Evolutionary conservation across 2,113 vertebrate species (phyloP).

Genomic region (Tragelaphus strepsiceros): DNA sequence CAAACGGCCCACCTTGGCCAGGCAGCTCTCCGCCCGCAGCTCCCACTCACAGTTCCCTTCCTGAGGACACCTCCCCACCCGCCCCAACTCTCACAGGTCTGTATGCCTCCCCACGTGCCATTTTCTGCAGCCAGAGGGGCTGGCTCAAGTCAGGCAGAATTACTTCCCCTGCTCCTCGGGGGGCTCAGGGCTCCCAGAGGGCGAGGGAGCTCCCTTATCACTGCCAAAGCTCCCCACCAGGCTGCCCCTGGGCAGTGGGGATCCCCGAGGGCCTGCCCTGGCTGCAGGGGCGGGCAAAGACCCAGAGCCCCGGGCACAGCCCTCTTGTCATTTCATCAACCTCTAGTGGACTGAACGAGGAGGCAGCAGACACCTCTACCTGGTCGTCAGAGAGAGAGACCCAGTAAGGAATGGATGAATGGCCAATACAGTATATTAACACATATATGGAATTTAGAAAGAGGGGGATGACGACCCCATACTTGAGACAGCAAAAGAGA

Average conservation of each 20-base stretch:
- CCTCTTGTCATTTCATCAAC: fast-evolving
- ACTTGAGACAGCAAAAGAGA: background rate
- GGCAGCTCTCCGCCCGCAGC: background rate
- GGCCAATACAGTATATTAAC: background rate
- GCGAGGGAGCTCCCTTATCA: fast-evolving
- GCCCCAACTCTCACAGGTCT: fast-evolving
- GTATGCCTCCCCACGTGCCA: fast-evolving
- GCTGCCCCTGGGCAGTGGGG: fast-evolving
- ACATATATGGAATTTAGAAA: background rate
- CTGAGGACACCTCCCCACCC: background rate
- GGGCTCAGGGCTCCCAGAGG: background rate
- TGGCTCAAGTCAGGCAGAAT: background rate
- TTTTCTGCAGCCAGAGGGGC: background rate
- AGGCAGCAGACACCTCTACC: too few species aligned
- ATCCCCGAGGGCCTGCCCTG: fast-evolving
- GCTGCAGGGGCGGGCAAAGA: fast-evolving
- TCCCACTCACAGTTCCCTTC: fast-evolving
- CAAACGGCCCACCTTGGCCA: slow-evolving; percentile 48
- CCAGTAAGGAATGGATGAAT: fast-evolving
- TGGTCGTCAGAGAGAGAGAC: background rate
- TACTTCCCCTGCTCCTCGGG: fast-evolving
- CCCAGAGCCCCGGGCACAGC: fast-evolving
- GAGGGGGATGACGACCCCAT: background rate
- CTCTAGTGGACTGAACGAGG: fast-evolving
- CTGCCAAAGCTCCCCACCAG: background rate